These are phyloP conservation scores for Oenanthe oenanthe DNA, from an alignment of 2,113 vertebrate genomes.

Conservation along the genomic window DNA sequence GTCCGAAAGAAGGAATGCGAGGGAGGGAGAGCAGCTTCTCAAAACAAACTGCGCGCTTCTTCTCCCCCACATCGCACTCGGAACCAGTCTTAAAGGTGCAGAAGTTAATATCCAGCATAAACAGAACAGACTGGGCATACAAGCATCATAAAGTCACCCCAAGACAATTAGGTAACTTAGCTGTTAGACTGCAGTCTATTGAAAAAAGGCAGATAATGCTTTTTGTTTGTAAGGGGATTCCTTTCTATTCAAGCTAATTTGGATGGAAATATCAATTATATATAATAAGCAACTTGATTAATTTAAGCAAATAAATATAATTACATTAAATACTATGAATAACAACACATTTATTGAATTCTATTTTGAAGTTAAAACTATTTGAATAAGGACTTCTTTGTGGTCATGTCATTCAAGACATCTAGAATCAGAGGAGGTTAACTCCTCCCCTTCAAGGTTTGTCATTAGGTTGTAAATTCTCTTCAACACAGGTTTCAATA, in stretches of 20 bases:
- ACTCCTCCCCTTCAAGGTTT: neutral
- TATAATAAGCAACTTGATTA: neutral
- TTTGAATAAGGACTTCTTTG: neutral
- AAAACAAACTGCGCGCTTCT: accelerated
- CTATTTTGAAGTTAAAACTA: neutral
- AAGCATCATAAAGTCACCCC: neutral
- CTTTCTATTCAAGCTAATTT: neutral
- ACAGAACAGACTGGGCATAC: neutral
- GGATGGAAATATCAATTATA: neutral
- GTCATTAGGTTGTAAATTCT: neutral
- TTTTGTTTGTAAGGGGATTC: neutral
- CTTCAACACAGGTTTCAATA: neutral
- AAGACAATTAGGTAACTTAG: neutral
- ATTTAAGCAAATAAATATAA: neutral
- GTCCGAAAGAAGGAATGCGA: neutral
- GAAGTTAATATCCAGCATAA: neutral
- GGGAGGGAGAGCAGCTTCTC: neutral
- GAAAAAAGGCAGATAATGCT: constrained; percentile 5
- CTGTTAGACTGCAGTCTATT: neutral
- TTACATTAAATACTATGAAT: neutral
- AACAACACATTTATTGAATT: neutral
- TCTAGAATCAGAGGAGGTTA: neutral
- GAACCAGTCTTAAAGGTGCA: neutral
- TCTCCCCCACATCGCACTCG: accelerated
- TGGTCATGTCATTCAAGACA: neutral